Evolutionary conservation across 2,113 vertebrate species (phyloP).

Genomic region (Lophotis ruficrista): DNA sequence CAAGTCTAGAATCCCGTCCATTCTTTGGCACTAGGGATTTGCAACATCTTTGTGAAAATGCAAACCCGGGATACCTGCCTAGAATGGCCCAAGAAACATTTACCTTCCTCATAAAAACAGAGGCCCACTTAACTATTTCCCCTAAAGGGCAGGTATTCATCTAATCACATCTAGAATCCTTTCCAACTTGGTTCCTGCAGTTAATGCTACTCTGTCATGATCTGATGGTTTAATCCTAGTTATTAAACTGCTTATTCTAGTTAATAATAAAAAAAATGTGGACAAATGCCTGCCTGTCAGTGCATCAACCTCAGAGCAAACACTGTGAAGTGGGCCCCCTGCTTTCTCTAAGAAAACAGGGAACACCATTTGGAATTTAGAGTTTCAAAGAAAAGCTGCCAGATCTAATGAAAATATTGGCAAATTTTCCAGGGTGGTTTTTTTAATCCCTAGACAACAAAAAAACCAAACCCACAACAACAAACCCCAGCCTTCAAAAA

Average conservation of each 20-base stretch:
- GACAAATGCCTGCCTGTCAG: conserved; percentile 43
- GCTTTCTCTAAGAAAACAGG: conserved; percentile 26
- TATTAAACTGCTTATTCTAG: conserved; percentile 64
- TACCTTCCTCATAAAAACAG: conserved; percentile 16
- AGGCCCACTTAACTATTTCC: conserved; percentile 28
- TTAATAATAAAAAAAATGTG: conserved; percentile 61
- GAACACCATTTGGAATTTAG: neutral
- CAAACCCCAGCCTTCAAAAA: neutral
- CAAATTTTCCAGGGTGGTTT: neutral
- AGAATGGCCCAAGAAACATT: conserved; percentile 30
- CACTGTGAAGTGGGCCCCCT: neutral
- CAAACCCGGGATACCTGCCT: neutral
- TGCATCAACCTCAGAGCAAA: conserved; percentile 44
- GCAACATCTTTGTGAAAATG: neutral
- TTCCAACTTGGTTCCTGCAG: conserved; percentile 41
- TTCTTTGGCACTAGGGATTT: neutral
- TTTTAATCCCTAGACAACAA: conserved; percentile 1
- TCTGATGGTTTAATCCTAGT: conserved; percentile 72
- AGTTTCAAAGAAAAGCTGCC: conserved; percentile 35
- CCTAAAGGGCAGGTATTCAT: conserved; percentile 52
- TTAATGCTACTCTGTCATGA: conserved; percentile 61
- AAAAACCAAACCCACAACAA: neutral
- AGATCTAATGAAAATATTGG: conserved; percentile 46
- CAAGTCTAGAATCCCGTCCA: neutral
- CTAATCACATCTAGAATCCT: conserved; percentile 65